Percentiles rank a stretch among this genome's conserved stretches.
Evolutionary conservation across 1,140 invertebrate genomes (phyloP).

Genomic region (Scaptomyza hsui): DNA sequence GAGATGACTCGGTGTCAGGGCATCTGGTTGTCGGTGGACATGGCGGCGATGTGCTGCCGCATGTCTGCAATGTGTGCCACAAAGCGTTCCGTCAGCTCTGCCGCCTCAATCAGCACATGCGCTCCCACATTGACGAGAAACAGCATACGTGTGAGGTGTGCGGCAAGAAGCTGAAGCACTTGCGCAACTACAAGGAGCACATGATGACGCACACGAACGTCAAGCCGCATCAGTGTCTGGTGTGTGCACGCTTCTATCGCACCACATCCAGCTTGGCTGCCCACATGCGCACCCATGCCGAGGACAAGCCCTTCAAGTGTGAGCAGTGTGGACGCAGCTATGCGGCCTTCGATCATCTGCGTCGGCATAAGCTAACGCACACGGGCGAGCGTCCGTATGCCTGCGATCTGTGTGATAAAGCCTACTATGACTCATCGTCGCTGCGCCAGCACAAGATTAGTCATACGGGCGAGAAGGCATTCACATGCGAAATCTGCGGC

Average conservation of each 20-base stretch:
- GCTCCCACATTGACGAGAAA: conserved; percentile 64
- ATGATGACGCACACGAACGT: conserved; percentile 75
- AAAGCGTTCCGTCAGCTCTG: conserved; percentile 65
- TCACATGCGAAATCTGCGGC: conserved; percentile 80
- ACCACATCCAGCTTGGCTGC: conserved; percentile 76
- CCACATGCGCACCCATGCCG: conserved; percentile 72
- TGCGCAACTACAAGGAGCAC: conserved; percentile 77
- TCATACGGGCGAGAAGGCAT: conserved; percentile 78
- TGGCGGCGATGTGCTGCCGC: conserved; percentile 39
- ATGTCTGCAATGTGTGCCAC: conserved; percentile 60
- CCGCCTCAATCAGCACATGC: conserved; percentile 75
- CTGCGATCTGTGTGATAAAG: conserved; percentile 76
- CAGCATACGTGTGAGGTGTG: conserved; percentile 64
- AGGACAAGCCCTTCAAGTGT: conserved; percentile 67
- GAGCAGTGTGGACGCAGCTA: conserved; percentile 65
- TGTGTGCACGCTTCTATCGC: conserved; percentile 75
- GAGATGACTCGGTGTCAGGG: conserved; percentile 14
- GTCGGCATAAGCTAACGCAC: conserved; percentile 67
- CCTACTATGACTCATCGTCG: conserved; percentile 78
- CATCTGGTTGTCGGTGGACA: conserved; percentile 1
- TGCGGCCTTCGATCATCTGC: conserved; percentile 60
- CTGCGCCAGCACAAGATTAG: conserved; percentile 77
- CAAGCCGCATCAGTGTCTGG: conserved; percentile 70
- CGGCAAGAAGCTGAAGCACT: conserved; percentile 69
- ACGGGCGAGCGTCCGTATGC: conserved; percentile 71